Percentiles rank a stretch among this genome's conserved stretches.
Evolutionary conservation across 2,113 vertebrate genomes (phyloP).

Genomic region (Formicarius rufipectus): DNA sequence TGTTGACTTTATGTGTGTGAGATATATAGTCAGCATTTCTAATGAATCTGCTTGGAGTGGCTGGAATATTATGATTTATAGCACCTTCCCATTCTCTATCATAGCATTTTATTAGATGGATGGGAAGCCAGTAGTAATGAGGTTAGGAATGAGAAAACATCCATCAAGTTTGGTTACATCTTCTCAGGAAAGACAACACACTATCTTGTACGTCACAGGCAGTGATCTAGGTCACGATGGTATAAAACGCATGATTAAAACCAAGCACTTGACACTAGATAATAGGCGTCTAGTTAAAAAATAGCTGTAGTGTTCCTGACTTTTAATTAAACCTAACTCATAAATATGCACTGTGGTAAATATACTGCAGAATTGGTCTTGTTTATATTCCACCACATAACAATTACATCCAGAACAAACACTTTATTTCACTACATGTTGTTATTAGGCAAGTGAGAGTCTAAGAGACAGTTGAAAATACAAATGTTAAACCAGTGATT

Average conservation of each 20-base stretch:
- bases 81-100: slow-evolving; percentile 80
- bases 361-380: slow-evolving; percentile 75
- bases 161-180: slow-evolving; percentile 82
- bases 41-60: slow-evolving; percentile 81
- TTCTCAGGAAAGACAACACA: slow-evolving; percentile 81
- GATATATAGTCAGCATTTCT: slow-evolving; percentile 83
- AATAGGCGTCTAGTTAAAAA: slow-evolving; percentile 82
- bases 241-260: slow-evolving; percentile 86
- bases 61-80: slow-evolving; percentile 87
- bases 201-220: slow-evolving; percentile 80
- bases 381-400: slow-evolving; percentile 79
- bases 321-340: slow-evolving; percentile 83
- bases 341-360: slow-evolving; percentile 79
- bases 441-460: slow-evolving; percentile 70
- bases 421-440: slow-evolving; percentile 75
- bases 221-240: slow-evolving; percentile 82
- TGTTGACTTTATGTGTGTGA: slow-evolving; percentile 75
- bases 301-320: slow-evolving; percentile 72
- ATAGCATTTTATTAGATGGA: slow-evolving; percentile 89
- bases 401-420: slow-evolving; percentile 76
- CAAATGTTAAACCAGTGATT: slow-evolving; percentile 62
- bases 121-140: slow-evolving; percentile 87
- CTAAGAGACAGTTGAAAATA: slow-evolving; percentile 70
- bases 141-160: slow-evolving; percentile 88
- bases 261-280: slow-evolving; percentile 80